These are phyloP conservation scores for Drosophila saltans DNA, from an alignment of 1,140 invertebrate genomes.

Conservation along the genomic window DNA sequence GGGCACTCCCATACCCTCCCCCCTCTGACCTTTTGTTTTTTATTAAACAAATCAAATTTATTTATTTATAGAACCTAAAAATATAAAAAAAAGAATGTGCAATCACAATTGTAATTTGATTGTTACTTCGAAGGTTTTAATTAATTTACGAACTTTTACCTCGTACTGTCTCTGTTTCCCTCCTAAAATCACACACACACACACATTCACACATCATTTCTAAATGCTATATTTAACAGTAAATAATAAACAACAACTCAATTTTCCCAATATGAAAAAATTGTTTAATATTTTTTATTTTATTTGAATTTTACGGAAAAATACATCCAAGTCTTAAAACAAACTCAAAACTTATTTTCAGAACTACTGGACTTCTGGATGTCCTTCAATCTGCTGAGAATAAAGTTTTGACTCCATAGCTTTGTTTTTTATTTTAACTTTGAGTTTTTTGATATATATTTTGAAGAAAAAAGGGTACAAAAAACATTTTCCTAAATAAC, in stretches of 20 bases:
- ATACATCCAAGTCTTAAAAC: too few species aligned
- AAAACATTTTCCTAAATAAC: too few species aligned
- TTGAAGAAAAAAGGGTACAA: too few species aligned
- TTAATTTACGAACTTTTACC: background rate
- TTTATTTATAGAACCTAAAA: conserved; percentile 55
- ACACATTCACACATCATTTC: conserved; percentile 1
- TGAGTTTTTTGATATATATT: too few species aligned
- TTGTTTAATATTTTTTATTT: background rate
- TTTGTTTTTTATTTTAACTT: too few species aligned
- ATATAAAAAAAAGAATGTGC: conserved; percentile 5
- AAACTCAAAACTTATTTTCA: too few species aligned
- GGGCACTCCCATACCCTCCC: background rate
- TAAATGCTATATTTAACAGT: conserved; percentile 6
- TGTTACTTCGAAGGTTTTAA: conserved; percentile 10
- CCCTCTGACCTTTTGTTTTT: conserved; percentile 52
- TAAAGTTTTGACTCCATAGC: too few species aligned
- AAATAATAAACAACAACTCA: conserved; percentile 1
- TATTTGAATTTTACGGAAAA: too few species aligned
- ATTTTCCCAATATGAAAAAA: background rate
- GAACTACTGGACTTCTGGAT: too few species aligned
- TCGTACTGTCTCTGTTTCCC: conserved; percentile 6
- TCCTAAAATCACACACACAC: background rate
- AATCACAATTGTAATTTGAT: conserved; percentile 11
- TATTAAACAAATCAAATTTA: conserved; percentile 52
- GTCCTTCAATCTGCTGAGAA: too few species aligned